A percentile compares a stretch with the other conserved stretches of the same genome.
Conservation (phyloP, 2,113 vertebrate species). For the Oxyruncus cristatus region DNA sequence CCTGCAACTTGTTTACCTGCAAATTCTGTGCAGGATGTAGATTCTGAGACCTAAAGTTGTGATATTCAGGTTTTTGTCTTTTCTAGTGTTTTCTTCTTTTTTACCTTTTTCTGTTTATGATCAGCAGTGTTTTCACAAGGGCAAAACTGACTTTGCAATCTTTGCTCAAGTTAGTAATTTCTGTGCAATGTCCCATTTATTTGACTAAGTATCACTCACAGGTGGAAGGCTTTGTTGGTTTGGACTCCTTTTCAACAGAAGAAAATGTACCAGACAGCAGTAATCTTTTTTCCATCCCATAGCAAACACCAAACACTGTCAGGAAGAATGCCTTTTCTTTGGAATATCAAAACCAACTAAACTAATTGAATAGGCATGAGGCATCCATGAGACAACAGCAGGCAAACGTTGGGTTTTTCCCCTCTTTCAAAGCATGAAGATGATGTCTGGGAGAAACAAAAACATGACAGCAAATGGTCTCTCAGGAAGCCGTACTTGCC, state of each 20-base stretch:
- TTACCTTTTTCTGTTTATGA: background rate
- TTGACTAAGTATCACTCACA: background rate
- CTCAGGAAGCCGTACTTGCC: background rate
- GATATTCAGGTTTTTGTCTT: background rate
- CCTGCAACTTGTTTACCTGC: background rate
- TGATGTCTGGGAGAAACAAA: conserved; percentile 11
- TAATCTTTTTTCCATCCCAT: background rate
- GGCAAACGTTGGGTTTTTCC: background rate
- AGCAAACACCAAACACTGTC: background rate
- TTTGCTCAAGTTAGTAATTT: background rate
- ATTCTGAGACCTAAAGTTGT: background rate
- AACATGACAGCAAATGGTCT: background rate
- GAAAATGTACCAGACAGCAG: background rate
- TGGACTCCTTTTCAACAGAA: background rate
- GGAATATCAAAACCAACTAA: background rate
- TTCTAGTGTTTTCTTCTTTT: background rate
- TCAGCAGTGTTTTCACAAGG: background rate
- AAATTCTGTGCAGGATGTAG: background rate
- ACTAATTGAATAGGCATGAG: background rate
- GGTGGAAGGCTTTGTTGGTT: background rate
- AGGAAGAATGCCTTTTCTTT: background rate
- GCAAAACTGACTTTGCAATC: background rate
- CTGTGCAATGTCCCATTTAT: background rate
- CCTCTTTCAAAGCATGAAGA: background rate
- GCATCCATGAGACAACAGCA: background rate